Percentiles rank a stretch among this genome's conserved stretches.
phyloP scores from a whole-genome alignment of 2,888 invertebrate genomes.

The Leptinotarsa tumamoca region DNA sequence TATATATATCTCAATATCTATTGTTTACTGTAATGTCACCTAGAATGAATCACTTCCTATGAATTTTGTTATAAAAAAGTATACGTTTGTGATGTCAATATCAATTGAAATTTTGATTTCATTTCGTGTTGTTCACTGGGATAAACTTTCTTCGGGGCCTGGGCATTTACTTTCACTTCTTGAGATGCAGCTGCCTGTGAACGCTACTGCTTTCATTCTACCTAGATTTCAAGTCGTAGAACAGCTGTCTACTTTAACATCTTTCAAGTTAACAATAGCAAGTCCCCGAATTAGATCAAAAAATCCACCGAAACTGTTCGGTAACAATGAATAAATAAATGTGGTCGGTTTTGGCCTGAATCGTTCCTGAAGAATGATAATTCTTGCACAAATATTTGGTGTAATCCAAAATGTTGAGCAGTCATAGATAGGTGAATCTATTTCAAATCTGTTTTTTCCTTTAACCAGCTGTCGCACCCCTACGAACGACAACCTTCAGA shows the following conservation, averaged over 20 bases:
- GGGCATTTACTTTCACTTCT: not conserved
- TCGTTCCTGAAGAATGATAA: not conserved
- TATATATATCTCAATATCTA: too few species aligned
- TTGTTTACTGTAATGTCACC: too few species aligned
- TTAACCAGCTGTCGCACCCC: too few species aligned
- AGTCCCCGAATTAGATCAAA: conserved; percentile 9
- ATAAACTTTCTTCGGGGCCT: not conserved
- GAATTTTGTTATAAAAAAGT: too few species aligned
- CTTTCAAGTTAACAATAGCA: conserved; percentile 13
- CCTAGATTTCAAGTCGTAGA: not conserved
- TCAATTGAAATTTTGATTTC: not conserved
- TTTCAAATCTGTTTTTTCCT: too few species aligned
- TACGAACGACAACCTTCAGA: too few species aligned
- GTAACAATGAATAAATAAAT: conserved; percentile 5
- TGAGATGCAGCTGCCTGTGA: not conserved
- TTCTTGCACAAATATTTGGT: not conserved
- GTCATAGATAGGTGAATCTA: not conserved
- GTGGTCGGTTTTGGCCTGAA: conserved; percentile 1
- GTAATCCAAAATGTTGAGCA: not conserved
- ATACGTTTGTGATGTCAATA: too few species aligned
- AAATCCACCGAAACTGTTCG: not conserved
- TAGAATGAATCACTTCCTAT: too few species aligned
- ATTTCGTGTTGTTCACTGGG: not conserved
- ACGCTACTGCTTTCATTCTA: not conserved
- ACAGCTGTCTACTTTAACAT: conserved; percentile 5